Evolutionary conservation across 2,797 vertebrate species (phyloP), one percentile per base, ranked within the genome.

Genomic region (Helicolenus hilgendorfi): DNA sequence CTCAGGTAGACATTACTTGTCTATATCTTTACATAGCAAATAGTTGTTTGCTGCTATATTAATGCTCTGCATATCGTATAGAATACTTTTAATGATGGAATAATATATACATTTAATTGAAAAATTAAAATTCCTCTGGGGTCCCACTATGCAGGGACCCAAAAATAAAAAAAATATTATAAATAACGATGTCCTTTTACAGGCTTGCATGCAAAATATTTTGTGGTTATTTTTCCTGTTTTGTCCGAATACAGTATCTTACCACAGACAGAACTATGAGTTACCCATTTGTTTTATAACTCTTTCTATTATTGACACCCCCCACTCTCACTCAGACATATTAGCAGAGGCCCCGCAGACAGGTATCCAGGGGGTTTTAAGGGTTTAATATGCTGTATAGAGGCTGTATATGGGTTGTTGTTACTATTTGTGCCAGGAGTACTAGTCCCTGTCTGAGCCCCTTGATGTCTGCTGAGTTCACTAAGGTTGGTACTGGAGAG

Each of bases 391-490:
- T 89, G 85, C 59, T 58, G 59, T 88, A 58, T 49, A 55, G 35
- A 85, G 56, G 20, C 64, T 72, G 67, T 67, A 78, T 77, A 72
- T 77, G 59, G 67, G 27, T 81, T 89, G 83, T 87, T 89, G 84
- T 86, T 91, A 77, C 60, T 87, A 77, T 91, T 82, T 93, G 70
- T 92, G 81, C 82, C 83, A 90, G 80, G 33, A 81, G 6, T 38
- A 18, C 70, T 72, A 91, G 89, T 92, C 90, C 77, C 70, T 89
- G 88, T 93, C 92, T 94, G 87, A 95, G 93, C 86, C 88, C 74
- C 91, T 91, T 83, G 63, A 86, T 91, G 70, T 94, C 91, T 92
- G 83, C 81, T 88, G 80, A 71, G 89, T 91, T 93, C 89, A 92
- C 53, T 60, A 49, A 29, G 83, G 72, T 84, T 92, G 85, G 86